Conservation (phyloP, 2,113 vertebrate genomes). For the Cyanoliseus patagonus region DNA sequence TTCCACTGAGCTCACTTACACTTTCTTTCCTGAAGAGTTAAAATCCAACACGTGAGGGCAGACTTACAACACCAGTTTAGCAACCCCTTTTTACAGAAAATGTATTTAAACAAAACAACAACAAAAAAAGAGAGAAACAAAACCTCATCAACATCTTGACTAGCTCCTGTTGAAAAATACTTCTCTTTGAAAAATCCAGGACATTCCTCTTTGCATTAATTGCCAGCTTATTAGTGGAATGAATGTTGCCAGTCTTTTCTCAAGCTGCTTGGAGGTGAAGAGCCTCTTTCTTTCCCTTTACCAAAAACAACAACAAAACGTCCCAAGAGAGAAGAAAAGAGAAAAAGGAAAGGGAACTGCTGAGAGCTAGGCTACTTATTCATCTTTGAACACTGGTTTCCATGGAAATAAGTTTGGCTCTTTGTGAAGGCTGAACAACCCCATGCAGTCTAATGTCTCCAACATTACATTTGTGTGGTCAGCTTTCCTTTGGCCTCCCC, state of each 20-base stretch:
- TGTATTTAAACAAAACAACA: neutral
- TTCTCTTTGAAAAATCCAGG: constrained; percentile 40
- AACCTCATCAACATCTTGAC: constrained; percentile 42
- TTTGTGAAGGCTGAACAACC: constrained; percentile 58
- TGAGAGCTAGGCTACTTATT: constrained; percentile 61
- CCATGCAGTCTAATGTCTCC: constrained; percentile 39
- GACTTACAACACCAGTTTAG: constrained; percentile 38
- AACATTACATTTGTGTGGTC: constrained; percentile 66
- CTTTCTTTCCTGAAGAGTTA: constrained; percentile 15
- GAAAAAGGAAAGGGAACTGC: constrained; percentile 66
- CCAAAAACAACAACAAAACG: constrained; percentile 68
- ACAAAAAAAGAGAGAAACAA: neutral
- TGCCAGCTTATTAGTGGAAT: constrained; percentile 61
- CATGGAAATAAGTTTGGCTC: constrained; percentile 73
- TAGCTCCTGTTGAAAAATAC: constrained; percentile 35
- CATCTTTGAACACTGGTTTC: constrained; percentile 67
- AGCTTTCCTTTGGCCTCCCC: constrained; percentile 53
- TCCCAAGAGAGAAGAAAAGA: constrained; percentile 58
- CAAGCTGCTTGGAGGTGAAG: constrained; percentile 16
- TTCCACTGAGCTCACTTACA: neutral
- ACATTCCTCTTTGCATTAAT: constrained; percentile 53
- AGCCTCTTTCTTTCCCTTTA: constrained; percentile 44
- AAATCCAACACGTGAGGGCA: constrained; percentile 62
- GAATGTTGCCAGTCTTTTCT: constrained; percentile 48
- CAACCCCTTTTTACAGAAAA: neutral